Conservation (phyloP, 2,797 vertebrate species). For the Xenentodon cancila region DNA sequence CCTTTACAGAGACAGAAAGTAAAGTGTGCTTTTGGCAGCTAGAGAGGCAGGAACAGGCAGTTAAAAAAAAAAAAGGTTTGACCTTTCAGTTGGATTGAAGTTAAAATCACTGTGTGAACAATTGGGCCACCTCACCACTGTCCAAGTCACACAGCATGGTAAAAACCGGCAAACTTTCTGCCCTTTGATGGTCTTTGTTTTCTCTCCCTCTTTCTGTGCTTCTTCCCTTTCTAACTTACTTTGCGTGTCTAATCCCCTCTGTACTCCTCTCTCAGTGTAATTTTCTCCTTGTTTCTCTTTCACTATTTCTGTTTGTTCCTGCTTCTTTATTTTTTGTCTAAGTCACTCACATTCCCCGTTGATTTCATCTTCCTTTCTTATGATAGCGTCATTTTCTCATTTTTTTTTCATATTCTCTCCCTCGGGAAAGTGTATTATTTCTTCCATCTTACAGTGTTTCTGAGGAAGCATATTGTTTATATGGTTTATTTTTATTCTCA, state of each 20-base stretch:
- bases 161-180: slow-evolving; percentile 42
- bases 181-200: slow-evolving; percentile 31
- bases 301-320: slow-evolving; percentile 49
- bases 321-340: slow-evolving; percentile 40
- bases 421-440: slow-evolving; percentile 15
- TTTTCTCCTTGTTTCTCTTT: slow-evolving; percentile 36
- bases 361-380: slow-evolving; percentile 29
- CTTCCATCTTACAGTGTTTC: slow-evolving; percentile 7
- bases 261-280: slow-evolving; percentile 12
- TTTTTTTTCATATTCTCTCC: slow-evolving; percentile 21
- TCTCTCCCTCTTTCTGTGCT: slow-evolving; percentile 5
- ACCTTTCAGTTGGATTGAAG: slow-evolving; percentile 51
- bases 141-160: slow-evolving; percentile 32
- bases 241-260: slow-evolving; percentile 13
- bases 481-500: slow-evolving; percentile 9
- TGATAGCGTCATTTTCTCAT: slow-evolving; percentile 17
- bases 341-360: slow-evolving; percentile 17
- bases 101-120: slow-evolving; percentile 45
- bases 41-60: slow-evolving; percentile 29
- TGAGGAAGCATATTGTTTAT: slow-evolving; percentile 22
- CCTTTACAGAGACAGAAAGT: slow-evolving; percentile 6
- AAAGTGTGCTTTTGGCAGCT: slow-evolving; percentile 7
- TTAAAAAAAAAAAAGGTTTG: slow-evolving; percentile 49
- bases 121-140: slow-evolving; percentile 14
- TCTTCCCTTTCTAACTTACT: slow-evolving; percentile 15